Evolutionary conservation across 2,888 invertebrate species (phyloP).

Genomic region (Erannis defoliaria): DNA sequence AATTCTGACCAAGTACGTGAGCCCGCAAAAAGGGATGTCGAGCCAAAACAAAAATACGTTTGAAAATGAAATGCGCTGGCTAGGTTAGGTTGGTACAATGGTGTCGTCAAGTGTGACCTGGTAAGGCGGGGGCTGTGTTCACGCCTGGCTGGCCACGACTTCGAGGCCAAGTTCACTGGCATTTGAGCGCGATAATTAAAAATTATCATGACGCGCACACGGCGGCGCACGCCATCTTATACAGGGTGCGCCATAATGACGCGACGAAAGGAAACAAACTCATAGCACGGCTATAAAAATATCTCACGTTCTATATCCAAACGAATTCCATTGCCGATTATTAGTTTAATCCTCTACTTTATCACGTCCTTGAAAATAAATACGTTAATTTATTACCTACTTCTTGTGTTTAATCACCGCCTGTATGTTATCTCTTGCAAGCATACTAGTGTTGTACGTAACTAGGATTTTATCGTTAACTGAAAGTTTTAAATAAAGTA

Average conservation of each 20-base stretch:
- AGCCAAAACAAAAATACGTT: slow-evolving; percentile 52
- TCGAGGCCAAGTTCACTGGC: slow-evolving; percentile 86
- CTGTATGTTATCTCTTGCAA: slow-evolving; percentile 15
- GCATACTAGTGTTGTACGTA: slow-evolving; percentile 13
- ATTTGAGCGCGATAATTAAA: slow-evolving; percentile 86
- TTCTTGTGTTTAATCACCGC: slow-evolving; percentile 5
- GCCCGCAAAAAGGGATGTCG: slow-evolving; percentile 46
- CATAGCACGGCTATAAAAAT: slow-evolving; percentile 19
- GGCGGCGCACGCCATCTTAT: slow-evolving; percentile 81
- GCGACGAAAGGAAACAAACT: slow-evolving; percentile 55
- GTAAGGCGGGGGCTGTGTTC: slow-evolving; percentile 69
- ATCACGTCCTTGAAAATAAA: slow-evolving; percentile 15
- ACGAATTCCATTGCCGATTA: slow-evolving; percentile 14
- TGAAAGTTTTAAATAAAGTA: neutral
- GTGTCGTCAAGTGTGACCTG: slow-evolving; percentile 81
- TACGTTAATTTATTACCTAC: slow-evolving; percentile 5
- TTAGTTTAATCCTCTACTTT: slow-evolving; percentile 7
- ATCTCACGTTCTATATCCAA: slow-evolving; percentile 18
- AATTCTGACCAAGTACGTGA: neutral
- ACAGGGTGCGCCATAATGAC: slow-evolving; percentile 63
- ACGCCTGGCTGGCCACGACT: slow-evolving; percentile 71
- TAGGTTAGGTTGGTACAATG: slow-evolving; percentile 50
- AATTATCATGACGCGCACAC: slow-evolving; percentile 83
- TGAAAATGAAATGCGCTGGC: slow-evolving; percentile 59
- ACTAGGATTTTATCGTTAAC: slow-evolving; percentile 9